Percentiles rank a stretch among this genome's conserved stretches.
These are phyloP conservation scores for Megalops atlanticus DNA, from an alignment of 2,113 vertebrate species.

Conservation along the genomic window DNA sequence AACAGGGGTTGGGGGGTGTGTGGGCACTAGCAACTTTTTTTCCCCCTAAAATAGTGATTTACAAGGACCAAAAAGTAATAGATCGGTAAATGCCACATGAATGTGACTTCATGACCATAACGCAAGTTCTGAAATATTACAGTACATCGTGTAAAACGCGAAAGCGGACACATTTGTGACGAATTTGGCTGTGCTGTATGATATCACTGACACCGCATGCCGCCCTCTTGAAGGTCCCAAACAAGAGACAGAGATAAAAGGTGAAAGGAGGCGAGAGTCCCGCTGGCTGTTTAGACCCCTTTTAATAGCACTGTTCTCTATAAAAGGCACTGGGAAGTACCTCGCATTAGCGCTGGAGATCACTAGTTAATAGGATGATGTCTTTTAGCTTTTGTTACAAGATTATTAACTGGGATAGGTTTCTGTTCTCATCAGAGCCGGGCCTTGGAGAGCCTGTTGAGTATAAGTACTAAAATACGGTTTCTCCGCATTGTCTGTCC, in stretches of 20 bases:
- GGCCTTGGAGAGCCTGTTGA: slow-evolving; percentile 84
- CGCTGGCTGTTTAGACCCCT: slow-evolving; percentile 88
- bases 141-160: slow-evolving; percentile 25
- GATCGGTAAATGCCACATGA: slow-evolving; percentile 50
- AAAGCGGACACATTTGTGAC: slow-evolving; percentile 51
- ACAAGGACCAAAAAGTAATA: slow-evolving; percentile 46
- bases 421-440: slow-evolving; percentile 80
- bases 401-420: slow-evolving; percentile 93
- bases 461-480: slow-evolving; percentile 81
- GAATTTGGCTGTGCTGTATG: slow-evolving; percentile 75
- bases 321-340: slow-evolving; percentile 92
- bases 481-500: slow-evolving; percentile 78
- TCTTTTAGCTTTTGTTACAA: slow-evolving; percentile 98
- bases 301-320: slow-evolving; percentile 87
- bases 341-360: slow-evolving; percentile 90
- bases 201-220: slow-evolving; percentile 97
- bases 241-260: slow-evolving; percentile 96
- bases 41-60: slow-evolving; percentile 49
- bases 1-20: slow-evolving; percentile 75
- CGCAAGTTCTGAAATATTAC: slow-evolving; percentile 5
- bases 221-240: slow-evolving; percentile 78
- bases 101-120: slow-evolving; percentile 36
- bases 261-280: slow-evolving; percentile 84
- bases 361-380: slow-evolving; percentile 98
- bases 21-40: slow-evolving; percentile 44